phyloP scores from a whole-genome alignment of 64 coral and sea anemone genomes.

The Anthopleura sola region DNA sequence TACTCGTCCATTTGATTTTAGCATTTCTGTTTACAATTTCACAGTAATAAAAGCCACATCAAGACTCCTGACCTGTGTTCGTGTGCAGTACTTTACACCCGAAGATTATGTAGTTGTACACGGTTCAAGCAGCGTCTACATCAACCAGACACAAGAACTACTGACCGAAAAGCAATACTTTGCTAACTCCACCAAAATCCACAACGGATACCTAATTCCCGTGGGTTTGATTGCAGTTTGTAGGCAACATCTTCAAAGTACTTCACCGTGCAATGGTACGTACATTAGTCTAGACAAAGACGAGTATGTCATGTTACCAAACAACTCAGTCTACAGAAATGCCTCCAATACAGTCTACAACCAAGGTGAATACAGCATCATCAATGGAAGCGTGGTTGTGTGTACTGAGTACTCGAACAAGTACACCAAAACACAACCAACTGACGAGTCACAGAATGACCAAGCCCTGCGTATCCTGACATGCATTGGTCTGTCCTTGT shows the following conservation, averaged over 20 bases:
- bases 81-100: not conserved
- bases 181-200: not conserved
- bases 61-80: slow-evolving; percentile 17
- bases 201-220: not conserved
- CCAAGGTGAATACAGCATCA: slow-evolving; percentile 1
- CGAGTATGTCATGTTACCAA: slow-evolving; percentile 32
- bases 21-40: not conserved
- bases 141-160: slow-evolving; percentile 20
- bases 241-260: not conserved
- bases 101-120: not conserved
- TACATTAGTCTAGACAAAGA: not conserved
- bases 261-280: not conserved
- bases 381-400: slow-evolving; percentile 3
- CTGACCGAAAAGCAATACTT: slow-evolving; percentile 12
- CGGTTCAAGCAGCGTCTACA: not conserved
- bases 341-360: slow-evolving; percentile 7
- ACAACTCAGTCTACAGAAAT: slow-evolving; percentile 36
- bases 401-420: not conserved
- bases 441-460: not conserved
- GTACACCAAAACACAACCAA: not conserved
- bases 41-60: slow-evolving; percentile 9
- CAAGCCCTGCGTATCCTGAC: not conserved
- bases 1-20: not conserved
- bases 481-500: slow-evolving; percentile 21
- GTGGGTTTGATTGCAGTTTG: not conserved